These are phyloP conservation scores for Catharus ustulatus DNA, from an alignment of 2,797 vertebrate genomes.

Conservation along the genomic window DNA sequence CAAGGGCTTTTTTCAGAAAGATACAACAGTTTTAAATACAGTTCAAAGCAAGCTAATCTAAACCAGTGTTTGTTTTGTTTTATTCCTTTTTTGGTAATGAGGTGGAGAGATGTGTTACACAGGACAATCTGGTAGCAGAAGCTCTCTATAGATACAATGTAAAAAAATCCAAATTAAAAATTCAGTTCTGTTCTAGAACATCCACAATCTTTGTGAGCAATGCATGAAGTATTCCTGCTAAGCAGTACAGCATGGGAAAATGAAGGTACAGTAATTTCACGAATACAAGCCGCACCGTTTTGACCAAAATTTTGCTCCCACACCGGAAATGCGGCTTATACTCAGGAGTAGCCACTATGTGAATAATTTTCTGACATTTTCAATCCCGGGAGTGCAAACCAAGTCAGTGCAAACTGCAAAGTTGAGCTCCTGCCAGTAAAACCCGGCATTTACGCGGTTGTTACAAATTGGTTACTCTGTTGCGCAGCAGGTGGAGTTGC, in stretches of 20 bases:
- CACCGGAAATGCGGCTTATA: no score
- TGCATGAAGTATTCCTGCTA: background rate
- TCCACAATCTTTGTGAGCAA: background rate
- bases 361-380: no score
- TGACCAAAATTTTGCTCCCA: no score
- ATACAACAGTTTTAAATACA: background rate
- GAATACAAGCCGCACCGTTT: no score
- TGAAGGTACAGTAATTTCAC: no score
- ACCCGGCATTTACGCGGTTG: no score
- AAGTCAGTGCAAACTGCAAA: no score
- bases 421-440: no score
- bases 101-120: background rate
- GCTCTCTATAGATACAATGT: background rate
- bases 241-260: background rate
- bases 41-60: background rate
- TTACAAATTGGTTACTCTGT: no score
- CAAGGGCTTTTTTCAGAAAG: background rate
- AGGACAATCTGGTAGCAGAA: background rate
- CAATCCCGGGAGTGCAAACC: no score
- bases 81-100: background rate
- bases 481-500: no score
- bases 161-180: slow-evolving; percentile 3
- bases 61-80: background rate
- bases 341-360: no score
- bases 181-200: background rate